Evolutionary conservation across 2,113 vertebrate genomes (phyloP).

Genomic region (Rallus limicola): DNA sequence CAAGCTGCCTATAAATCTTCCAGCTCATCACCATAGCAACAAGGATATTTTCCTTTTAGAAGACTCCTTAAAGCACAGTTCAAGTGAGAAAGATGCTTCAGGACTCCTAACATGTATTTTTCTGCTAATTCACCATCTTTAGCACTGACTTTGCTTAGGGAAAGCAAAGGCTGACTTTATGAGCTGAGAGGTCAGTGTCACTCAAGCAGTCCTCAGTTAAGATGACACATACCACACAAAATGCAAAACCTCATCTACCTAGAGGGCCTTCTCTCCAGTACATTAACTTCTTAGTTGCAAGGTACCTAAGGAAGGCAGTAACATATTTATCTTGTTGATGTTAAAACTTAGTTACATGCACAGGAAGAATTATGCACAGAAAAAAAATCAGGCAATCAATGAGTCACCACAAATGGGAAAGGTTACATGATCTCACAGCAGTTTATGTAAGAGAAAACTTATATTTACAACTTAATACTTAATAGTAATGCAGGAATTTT

Average conservation of each 20-base stretch:
- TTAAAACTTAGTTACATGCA: not conserved
- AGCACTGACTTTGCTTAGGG: not conserved
- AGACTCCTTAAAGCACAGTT: not conserved
- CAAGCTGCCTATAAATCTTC: not conserved
- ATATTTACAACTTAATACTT: too few species aligned
- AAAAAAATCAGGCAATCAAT: not conserved
- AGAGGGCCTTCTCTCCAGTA: not conserved
- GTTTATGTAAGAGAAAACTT: not conserved
- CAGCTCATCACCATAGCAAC: not conserved
- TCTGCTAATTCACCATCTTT: not conserved
- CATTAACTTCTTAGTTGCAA: not conserved
- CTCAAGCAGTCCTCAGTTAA: not conserved
- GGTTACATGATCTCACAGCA: not conserved
- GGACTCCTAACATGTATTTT: not conserved
- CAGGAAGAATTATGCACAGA: not conserved
- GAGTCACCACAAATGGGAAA: not conserved
- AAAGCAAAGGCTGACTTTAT: not conserved
- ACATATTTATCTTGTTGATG: not conserved
- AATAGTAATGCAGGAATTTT: not conserved
- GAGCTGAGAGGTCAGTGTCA: not conserved
- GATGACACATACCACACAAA: not conserved
- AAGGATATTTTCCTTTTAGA: not conserved
- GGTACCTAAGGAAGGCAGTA: not conserved
- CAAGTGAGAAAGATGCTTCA: not conserved
- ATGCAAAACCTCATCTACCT: not conserved